phyloP scores from a whole-genome alignment of 2,888 invertebrate genomes.

The Hyposoter didymator region DNA sequence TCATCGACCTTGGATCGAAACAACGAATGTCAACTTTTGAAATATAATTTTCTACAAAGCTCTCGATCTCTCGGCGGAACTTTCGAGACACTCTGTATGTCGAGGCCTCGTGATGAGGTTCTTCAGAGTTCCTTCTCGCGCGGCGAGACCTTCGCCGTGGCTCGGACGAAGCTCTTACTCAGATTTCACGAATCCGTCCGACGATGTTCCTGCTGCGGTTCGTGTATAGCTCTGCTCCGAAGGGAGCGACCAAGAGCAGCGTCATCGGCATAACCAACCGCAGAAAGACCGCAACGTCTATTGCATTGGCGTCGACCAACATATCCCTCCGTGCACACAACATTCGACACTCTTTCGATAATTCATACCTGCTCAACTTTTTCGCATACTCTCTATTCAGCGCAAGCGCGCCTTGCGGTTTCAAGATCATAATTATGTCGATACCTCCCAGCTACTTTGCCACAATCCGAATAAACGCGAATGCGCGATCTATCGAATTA shows the following conservation, averaged over 20 bases:
- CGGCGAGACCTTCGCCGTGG: constrained; percentile 63
- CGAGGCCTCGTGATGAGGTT: background rate
- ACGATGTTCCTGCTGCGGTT: constrained; percentile 66
- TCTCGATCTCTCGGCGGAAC: background rate
- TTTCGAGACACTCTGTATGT: background rate
- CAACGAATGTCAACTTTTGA: background rate
- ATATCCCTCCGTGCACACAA: constrained; percentile 3
- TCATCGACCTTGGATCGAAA: background rate
- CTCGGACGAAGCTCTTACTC: constrained; percentile 63
- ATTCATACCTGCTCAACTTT: constrained; percentile 31
- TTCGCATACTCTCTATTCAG: constrained; percentile 15
- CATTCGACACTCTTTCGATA: constrained; percentile 29
- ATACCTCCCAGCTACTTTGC: constrained; percentile 32
- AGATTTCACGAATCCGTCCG: constrained; percentile 68
- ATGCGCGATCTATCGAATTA: constrained; percentile 13
- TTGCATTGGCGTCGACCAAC: constrained; percentile 61
- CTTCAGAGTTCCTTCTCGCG: constrained; percentile 41
- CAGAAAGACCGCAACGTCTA: constrained; percentile 48
- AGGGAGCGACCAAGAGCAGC: constrained; percentile 46
- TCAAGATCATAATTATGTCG: constrained; percentile 62
- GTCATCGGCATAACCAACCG: constrained; percentile 35
- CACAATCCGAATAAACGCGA: constrained; percentile 43
- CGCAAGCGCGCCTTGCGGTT: constrained; percentile 58
- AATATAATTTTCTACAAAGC: background rate
- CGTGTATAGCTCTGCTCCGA: constrained; percentile 30